These are phyloP conservation scores for Chelmon rostratus DNA, from an alignment of 2,797 vertebrate genomes.

Conservation along the genomic window DNA sequence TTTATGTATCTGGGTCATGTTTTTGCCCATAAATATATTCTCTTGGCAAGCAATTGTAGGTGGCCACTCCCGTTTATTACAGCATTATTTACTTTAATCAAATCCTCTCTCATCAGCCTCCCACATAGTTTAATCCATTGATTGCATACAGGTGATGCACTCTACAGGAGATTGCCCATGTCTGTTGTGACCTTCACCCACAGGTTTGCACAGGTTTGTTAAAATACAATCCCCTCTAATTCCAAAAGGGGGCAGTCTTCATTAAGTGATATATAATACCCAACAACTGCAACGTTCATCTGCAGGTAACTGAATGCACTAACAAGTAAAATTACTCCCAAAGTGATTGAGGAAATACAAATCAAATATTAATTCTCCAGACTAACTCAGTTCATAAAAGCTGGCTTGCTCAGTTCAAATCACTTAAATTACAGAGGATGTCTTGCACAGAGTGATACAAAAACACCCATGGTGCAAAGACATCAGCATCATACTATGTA, in stretches of 20 bases:
- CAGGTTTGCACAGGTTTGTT: not conserved
- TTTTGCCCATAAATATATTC: not conserved
- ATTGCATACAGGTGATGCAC: constrained; percentile 61
- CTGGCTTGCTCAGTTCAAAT: not conserved
- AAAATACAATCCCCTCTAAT: constrained; percentile 27
- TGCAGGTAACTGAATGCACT: not conserved
- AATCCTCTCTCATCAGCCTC: constrained; percentile 57
- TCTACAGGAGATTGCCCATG: constrained; percentile 35
- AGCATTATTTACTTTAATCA: constrained; percentile 49
- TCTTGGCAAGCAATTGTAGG: constrained; percentile 18
- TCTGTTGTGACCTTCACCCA: constrained; percentile 57
- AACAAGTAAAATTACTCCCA: not conserved
- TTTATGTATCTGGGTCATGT: not conserved
- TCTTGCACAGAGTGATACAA: not conserved
- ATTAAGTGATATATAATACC: constrained; percentile 8
- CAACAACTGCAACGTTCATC: not conserved
- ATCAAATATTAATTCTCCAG: not conserved
- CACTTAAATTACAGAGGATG: not conserved
- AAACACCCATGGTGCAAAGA: not conserved
- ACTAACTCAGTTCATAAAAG: not conserved
- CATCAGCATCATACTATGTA: not conserved
- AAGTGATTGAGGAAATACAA: not conserved
- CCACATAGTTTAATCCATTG: constrained; percentile 65
- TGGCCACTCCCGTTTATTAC: constrained; percentile 31
- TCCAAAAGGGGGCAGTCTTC: constrained; percentile 64